Evolutionary conservation across 1,140 invertebrate species (phyloP), one percentile per base, ranked within the genome.

Genomic region (Drosophila jambulina): DNA sequence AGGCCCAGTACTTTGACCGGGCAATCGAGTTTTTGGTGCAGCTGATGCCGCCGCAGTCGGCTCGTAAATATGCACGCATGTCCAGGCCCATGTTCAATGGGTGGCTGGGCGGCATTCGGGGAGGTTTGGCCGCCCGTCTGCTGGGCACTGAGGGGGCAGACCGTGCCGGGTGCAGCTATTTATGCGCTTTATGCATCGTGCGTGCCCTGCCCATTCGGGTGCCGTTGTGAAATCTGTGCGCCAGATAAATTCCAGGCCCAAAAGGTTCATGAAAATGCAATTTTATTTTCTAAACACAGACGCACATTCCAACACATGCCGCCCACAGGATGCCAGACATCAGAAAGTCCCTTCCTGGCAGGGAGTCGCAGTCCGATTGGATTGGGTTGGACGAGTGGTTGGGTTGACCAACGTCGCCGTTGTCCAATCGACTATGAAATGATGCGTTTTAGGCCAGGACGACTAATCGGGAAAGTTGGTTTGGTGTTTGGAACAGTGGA

Each of bases 181-280:
- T 88, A 88, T 88, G 85, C 78, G 81, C 78, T 83, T 84, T 84
- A 88, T 87, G 84, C 84, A 80, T 67, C 80, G 85, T 87, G 84
- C 80, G 85, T 87, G 84, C 77, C 72, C 77, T 88, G 84, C 85
- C 77, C 64, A 84, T 88, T 80, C 69, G 80, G 40, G n/a, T 60
- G 65, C 49, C 58, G 75, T 70, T 74, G 71, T 58, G 67, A 91
- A 91, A 91, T 91, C 86, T 90, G 82, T 90, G 85, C 79, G 64
- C 64, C 86, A 86, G 79, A 91, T 91, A 91, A 91, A 91, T 91
- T 91, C 72, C 71, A 64, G 71, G 63, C 68, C 70, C 75, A 75
- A 79, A 91, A 82, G 86, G 86, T 91, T 91, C 86, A 91, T 91
- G 86, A 91, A 91, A 91, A 91, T 91, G 86, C 86, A 91, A 91